These are phyloP conservation scores for Prolemur simus DNA, from an alignment of 2,113 vertebrate genomes.

Conservation along the genomic window DNA sequence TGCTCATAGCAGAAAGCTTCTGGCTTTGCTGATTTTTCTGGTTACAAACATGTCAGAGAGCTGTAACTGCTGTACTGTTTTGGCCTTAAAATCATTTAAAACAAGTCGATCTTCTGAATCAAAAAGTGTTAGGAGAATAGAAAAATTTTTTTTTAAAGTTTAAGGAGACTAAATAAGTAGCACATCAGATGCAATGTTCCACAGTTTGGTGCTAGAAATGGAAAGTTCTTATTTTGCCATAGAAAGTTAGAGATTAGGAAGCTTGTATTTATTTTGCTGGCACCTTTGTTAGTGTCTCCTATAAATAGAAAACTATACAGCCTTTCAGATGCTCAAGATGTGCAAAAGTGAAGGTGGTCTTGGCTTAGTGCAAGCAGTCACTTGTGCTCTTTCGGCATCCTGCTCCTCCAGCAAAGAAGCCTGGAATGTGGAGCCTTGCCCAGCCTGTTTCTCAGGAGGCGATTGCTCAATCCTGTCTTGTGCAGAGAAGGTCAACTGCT, in stretches of 20 bases:
- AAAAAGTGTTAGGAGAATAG: not conserved
- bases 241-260: not conserved
- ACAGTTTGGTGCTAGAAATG: not conserved
- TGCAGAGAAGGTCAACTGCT: slow-evolving; percentile 3
- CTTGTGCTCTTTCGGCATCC: not conserved
- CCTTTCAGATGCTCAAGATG: not conserved
- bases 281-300: not conserved
- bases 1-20: slow-evolving; percentile 68
- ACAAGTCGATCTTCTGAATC: slow-evolving; percentile 38
- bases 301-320: not conserved
- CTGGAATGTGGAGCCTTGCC: not conserved
- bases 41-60: slow-evolving; percentile 68
- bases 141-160: not conserved
- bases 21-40: slow-evolving; percentile 74
- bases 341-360: not conserved
- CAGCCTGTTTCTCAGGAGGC: not conserved
- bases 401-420: not conserved
- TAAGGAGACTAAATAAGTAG: not conserved
- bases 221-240: not conserved
- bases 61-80: not conserved
- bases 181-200: not conserved
- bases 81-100: slow-evolving; percentile 44
- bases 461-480: slow-evolving; percentile 36
- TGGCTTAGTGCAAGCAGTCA: not conserved
- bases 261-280: slow-evolving; percentile 22